Evolutionary conservation across 2,888 invertebrate species (phyloP).

Genomic region (Notocelia uddmanniana): DNA sequence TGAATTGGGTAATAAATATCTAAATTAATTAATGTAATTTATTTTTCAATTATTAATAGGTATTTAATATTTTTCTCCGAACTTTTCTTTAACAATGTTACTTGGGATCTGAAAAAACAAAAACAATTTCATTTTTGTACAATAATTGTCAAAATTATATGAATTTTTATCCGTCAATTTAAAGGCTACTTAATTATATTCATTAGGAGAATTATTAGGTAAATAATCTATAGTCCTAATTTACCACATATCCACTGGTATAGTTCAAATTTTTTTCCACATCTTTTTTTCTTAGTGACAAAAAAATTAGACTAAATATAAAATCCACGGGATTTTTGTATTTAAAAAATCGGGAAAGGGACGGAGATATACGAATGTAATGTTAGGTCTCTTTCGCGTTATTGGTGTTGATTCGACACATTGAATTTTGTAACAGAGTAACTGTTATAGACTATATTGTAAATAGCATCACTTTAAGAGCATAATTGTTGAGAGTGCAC

Average conservation of each 20-base stretch:
- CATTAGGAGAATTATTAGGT: constrained; percentile 31
- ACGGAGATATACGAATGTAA: constrained; percentile 41
- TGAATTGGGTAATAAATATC: neutral
- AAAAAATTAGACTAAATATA: constrained; percentile 52
- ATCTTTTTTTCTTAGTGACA: constrained; percentile 51
- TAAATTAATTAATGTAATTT: constrained; percentile 5
- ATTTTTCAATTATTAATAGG: constrained; percentile 7
- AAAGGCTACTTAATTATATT: constrained; percentile 58
- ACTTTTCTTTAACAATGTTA: neutral
- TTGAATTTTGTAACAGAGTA: constrained; percentile 19
- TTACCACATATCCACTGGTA: constrained; percentile 51
- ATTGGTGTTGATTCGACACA: constrained; percentile 20
- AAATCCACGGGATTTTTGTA: constrained; percentile 31
- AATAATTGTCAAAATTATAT: constrained; percentile 27
- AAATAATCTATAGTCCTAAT: constrained; percentile 42
- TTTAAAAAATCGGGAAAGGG: constrained; percentile 11
- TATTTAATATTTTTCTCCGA: neutral
- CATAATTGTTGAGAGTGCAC: constrained; percentile 3
- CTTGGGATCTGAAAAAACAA: constrained; percentile 18
- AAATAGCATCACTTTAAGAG: constrained; percentile 10
- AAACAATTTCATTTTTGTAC: neutral
- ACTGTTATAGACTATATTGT: constrained; percentile 27
- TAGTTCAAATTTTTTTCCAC: constrained; percentile 61
- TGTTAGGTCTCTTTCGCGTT: constrained; percentile 29
- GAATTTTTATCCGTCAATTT: constrained; percentile 64